Conservation (phyloP, 37 sponge, comb jelly and placozoan genomes). For the Cladorhizidae sp. region DNA sequence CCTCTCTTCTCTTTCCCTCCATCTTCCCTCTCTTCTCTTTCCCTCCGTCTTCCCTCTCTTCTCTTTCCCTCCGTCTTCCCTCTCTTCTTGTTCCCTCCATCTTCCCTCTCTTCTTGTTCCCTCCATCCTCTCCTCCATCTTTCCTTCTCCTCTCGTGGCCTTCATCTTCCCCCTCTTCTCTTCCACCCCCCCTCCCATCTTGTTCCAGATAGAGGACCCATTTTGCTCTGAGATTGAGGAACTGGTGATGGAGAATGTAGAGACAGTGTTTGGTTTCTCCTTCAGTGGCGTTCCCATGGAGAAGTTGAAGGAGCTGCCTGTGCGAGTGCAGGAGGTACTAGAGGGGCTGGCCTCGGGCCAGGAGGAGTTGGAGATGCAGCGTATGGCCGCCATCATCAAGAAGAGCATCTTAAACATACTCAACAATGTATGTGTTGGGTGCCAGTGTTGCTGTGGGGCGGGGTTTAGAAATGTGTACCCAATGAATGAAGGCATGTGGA, state of each 20-base stretch:
- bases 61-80: not conserved
- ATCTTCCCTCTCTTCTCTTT: too few relatives aligned
- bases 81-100: too few relatives aligned
- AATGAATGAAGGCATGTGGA: too few relatives aligned
- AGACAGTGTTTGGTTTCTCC: conserved; percentile 49
- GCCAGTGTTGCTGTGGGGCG: too few relatives aligned
- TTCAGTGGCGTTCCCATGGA: conserved; percentile 70
- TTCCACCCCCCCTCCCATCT: not conserved
- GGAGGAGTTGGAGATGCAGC: conserved; percentile 60
- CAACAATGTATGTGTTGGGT: conserved; percentile 25
- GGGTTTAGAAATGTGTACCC: too few relatives aligned
- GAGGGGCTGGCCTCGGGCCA: conserved; percentile 34
- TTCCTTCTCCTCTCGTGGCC: not conserved
- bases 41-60: not conserved
- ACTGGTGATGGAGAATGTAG: conserved; percentile 54
- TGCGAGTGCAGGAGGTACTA: conserved; percentile 58
- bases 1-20: too few relatives aligned
- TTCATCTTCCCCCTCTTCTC: not conserved
- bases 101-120: not conserved
- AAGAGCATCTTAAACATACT: conserved; percentile 37
- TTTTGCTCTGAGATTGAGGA: conserved; percentile 54
- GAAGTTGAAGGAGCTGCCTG: conserved; percentile 34
- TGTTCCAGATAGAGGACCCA: conserved; percentile 68
- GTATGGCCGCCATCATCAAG: conserved; percentile 72
- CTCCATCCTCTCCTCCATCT: too few relatives aligned